Evolutionary conservation across 2,113 vertebrate species (phyloP), one percentile per base, ranked within the genome.

Genomic region (Brachionichthys hirsutus): DNA sequence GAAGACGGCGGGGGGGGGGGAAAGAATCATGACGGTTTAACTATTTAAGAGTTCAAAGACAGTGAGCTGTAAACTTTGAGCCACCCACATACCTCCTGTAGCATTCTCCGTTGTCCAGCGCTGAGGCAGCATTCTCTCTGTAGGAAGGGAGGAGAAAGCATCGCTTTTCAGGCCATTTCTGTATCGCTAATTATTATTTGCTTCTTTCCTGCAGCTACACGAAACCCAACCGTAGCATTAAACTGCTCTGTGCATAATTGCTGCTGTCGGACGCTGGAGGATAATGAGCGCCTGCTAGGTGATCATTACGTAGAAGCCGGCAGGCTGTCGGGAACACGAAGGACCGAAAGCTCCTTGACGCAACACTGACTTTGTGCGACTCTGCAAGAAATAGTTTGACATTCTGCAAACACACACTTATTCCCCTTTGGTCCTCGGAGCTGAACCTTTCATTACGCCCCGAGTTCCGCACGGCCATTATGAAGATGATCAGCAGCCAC

Each of bases 51-150:
- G 24, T 3, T 30, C 5, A 30, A 30, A 1, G 24, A 8, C 24
- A 30, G 2, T 30, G 24, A 8, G 24, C 5, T 30, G 24, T 30
- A 38, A 38, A 12, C 36, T 10, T 38, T 35, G 2, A 17, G 14
- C 43, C 12, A 20, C 52, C 11, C 18, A 66, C 84, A 17, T 73
- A 92, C 91, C 90, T 89, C 9, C 54, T 64, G 58, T 69, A 78
- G 71, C 61, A 61, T 19, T 70, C 77, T 34, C 30, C 64, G 71
- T 81, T 78, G 73, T 89, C 78, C 54, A 90, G 45, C 20, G 81
- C 76, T 36, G 85, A 81, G 6, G 48, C 58, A 20, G 67, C 45
- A 16, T 36, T 67, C 22, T 88, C 85, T 62, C 91, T 92, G 42
- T 22, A 38, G 17, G 43, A 49, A 43, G 9, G 15, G 17, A 52